Conservation (phyloP, 2,888 invertebrate genomes). For the Lithophane socia region DNA sequence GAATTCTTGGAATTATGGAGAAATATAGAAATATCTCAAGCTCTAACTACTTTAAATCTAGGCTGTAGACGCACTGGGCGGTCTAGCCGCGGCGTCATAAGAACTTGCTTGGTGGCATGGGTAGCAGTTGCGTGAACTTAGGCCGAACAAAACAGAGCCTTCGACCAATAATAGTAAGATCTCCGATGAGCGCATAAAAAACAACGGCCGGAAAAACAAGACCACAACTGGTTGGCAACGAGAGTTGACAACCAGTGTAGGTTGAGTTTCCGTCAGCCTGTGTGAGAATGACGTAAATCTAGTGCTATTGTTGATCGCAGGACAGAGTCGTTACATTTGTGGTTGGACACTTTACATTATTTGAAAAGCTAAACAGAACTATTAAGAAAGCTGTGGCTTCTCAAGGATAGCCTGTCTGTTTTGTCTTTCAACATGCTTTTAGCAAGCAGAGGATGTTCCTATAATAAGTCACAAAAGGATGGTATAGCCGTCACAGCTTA, state of each 20-base stretch:
- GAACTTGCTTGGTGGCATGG: background rate
- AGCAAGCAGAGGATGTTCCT: background rate
- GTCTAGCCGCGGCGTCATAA: background rate
- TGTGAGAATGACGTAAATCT: no score
- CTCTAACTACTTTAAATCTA: slow-evolving; percentile 28
- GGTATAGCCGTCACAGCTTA: background rate
- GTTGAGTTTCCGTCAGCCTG: no score
- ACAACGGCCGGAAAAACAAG: no score
- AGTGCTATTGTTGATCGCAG: no score
- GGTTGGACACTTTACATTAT: background rate
- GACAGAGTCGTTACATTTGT: background rate
- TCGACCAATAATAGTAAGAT: no score
- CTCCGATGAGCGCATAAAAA: no score
- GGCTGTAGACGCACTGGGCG: slow-evolving; percentile 32
- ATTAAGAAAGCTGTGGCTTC: background rate
- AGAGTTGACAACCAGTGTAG: no score
- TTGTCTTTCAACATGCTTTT: background rate
- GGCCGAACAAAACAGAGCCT: no score
- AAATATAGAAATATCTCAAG: slow-evolving; percentile 36
- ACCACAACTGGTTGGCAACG: no score
- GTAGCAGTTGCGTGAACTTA: background rate
- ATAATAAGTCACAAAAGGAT: background rate
- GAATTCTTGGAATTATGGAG: slow-evolving; percentile 35
- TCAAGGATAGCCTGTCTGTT: background rate
- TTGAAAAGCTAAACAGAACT: background rate